Evolutionary conservation across 2,797 vertebrate species (phyloP), one percentile per base, ranked within the genome.

Genomic region (Scomberomorus guttatus): DNA sequence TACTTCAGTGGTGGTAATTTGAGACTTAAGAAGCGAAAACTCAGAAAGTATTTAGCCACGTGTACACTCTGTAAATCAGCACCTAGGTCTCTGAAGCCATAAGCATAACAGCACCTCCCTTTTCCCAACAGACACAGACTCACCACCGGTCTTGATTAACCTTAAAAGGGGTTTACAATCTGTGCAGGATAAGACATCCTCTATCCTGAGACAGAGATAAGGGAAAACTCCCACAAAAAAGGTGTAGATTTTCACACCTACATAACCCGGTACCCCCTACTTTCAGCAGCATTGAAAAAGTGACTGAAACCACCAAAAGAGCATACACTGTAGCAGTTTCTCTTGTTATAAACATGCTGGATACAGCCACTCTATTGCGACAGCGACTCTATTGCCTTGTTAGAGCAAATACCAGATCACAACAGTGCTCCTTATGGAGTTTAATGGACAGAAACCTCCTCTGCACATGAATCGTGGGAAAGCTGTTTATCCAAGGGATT

Each of bases 401-500:
- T 79, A 75, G 62, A 34, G 50, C 72, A 87, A 60, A 76, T 60
- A 39, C 6, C 75, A 60, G 39, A 83, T 85, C 59, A 72, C 66
- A 57, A 44, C 56, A 48, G 61, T 20, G 52, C 46, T 85, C 62
- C 81, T 85, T 78, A 77, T 83, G 56, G 68, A 80, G 48, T 90
- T 79, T 57, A 85, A 79, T 74, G 58, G 62, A 81, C 65, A 80
- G 82, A 87, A 90, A 83, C 66, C 22, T 77, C 77, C 72, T 63
- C 60, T 75, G 63, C 71, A 85, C 78, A 87, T 87, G 78, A 90
- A 87, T 88, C 25, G 29, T 83, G 77, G 82, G 77, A 87, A 88
- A 93, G 89, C 90, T 85, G 88, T 90, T 92, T 86, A 91, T 91
- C 92, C 82, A 75, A 72, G 63, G 83, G 91, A 94, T 95, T 93